These are phyloP conservation scores for Chrysina gloriosa DNA, from an alignment of 2,888 invertebrate species.

Conservation along the genomic window DNA sequence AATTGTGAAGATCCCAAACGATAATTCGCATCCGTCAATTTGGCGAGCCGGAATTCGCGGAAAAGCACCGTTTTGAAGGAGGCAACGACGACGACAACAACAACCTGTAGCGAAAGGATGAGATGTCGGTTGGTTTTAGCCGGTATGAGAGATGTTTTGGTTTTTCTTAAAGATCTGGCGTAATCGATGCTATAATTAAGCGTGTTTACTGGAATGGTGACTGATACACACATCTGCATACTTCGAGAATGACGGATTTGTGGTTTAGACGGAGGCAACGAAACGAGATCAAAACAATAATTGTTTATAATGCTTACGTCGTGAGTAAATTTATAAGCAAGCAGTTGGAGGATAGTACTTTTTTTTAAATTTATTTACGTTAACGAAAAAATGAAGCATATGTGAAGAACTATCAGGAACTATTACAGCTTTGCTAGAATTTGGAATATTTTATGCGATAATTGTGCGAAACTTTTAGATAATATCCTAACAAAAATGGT, in stretches of 20 bases:
- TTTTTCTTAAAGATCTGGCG: background rate
- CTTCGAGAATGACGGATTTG: background rate
- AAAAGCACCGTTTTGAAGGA: slow-evolving; percentile 11
- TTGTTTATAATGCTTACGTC: too few species aligned
- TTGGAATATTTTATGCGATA: too few species aligned
- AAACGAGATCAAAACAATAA: background rate
- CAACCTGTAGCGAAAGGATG: slow-evolving; percentile 10
- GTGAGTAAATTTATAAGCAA: too few species aligned
- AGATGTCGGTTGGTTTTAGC: background rate
- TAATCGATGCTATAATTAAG: background rate
- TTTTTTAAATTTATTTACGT: too few species aligned
- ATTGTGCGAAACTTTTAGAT: too few species aligned
- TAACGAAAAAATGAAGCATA: too few species aligned
- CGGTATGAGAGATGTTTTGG: background rate
- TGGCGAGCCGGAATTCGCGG: background rate
- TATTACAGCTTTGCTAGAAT: too few species aligned
- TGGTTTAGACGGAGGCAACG: background rate
- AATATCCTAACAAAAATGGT: too few species aligned
- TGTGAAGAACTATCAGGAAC: too few species aligned
- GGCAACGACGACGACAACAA: background rate
- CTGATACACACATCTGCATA: background rate
- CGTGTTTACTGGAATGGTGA: background rate
- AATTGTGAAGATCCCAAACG: background rate
- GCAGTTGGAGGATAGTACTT: too few species aligned
- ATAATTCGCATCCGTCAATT: background rate